Percentiles rank a stretch among this genome's conserved stretches.
These are phyloP conservation scores for Nycticebus coucang DNA, from an alignment of 2,113 vertebrate species.

Conservation along the genomic window DNA sequence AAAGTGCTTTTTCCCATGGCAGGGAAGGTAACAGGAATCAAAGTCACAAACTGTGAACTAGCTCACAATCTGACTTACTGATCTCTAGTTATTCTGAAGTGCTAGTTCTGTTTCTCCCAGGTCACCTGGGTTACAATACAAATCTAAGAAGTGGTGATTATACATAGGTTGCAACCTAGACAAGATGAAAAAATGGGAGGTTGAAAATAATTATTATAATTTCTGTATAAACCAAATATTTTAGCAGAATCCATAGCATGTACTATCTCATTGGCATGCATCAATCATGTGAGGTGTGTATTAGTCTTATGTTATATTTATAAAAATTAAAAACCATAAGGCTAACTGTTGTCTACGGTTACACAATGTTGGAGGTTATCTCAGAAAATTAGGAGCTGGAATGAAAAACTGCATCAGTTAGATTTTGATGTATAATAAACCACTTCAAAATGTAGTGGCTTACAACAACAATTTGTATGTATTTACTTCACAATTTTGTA, in stretches of 20 bases:
- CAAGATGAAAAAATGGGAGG: background rate
- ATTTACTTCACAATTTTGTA: background rate
- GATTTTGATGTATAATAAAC: background rate
- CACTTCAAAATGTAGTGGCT: background rate
- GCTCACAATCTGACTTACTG: background rate
- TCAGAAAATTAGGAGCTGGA: background rate
- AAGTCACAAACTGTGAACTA: background rate
- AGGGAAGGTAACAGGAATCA: background rate
- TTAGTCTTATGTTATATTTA: background rate
- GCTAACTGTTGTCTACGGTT: background rate
- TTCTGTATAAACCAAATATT: background rate
- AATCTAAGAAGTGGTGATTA: background rate
- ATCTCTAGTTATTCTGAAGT: background rate
- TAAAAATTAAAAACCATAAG: background rate
- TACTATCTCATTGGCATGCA: background rate
- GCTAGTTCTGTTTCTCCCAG: background rate
- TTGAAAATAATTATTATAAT: background rate
- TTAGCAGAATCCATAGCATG: background rate
- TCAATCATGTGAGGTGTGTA: background rate
- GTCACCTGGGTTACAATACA: background rate
- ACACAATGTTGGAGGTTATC: background rate
- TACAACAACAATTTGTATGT: background rate
- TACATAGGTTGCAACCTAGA: background rate
- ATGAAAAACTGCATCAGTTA: background rate
- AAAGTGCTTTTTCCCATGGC: background rate